These are phyloP conservation scores for Oscheius sp. DNA, from an alignment of 2,888 invertebrate genomes.

Conservation along the genomic window DNA sequence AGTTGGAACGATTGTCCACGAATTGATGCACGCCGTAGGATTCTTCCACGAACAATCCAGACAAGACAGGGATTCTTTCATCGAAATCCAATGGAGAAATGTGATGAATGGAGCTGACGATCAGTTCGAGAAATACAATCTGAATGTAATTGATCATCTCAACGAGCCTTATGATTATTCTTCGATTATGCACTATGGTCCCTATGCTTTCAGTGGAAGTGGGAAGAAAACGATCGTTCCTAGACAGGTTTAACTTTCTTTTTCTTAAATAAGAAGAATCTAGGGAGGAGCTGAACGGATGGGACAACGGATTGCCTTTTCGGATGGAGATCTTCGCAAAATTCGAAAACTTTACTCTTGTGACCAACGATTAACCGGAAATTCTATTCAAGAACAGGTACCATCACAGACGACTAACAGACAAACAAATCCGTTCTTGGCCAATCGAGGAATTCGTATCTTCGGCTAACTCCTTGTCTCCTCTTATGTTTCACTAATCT, in stretches of 20 bases:
- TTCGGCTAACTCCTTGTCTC: conserved; percentile 6
- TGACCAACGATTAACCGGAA: conserved; percentile 31
- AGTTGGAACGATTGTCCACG: conserved; percentile 59
- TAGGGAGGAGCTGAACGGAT: conserved; percentile 68
- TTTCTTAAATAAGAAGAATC: conserved; percentile 3
- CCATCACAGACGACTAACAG: neutral
- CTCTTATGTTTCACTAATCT: neutral
- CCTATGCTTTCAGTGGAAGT: conserved; percentile 53
- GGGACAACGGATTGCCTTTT: conserved; percentile 72
- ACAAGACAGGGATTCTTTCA: conserved; percentile 72
- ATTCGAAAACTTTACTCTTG: conserved; percentile 72
- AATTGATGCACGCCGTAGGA: conserved; percentile 69
- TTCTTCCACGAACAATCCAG: conserved; percentile 70
- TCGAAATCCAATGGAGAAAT: conserved; percentile 71
- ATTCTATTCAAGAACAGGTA: conserved; percentile 22
- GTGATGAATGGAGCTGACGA: conserved; percentile 70
- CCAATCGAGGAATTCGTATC: conserved; percentile 12
- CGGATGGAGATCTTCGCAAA: conserved; percentile 71
- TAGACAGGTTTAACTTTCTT: conserved; percentile 38
- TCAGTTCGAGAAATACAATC: conserved; percentile 69
- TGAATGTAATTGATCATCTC: conserved; percentile 66
- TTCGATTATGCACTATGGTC: conserved; percentile 71
- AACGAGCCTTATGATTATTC: conserved; percentile 63
- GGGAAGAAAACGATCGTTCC: conserved; percentile 70
- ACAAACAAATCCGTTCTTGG: neutral